Conservation (phyloP, 2,888 invertebrate genomes). For the Acrobasis repandana region DNA sequence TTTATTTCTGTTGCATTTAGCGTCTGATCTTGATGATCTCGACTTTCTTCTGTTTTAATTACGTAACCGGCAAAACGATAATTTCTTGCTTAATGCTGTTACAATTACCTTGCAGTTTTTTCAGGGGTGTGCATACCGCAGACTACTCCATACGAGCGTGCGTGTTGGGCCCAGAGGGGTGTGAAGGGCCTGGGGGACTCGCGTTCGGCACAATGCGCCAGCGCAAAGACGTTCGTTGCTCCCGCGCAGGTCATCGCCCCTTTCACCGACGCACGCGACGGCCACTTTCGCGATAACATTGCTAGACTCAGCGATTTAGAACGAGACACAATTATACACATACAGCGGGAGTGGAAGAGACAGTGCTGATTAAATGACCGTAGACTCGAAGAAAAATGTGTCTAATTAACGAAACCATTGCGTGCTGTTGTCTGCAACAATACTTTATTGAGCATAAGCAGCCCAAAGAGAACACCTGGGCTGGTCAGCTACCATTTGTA, state of each 20-base stretch:
- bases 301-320: conserved; percentile 51
- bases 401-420: conserved; percentile 46
- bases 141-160: conserved; percentile 43
- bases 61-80: not conserved
- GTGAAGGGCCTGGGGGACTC: conserved; percentile 41
- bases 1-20: conserved; percentile 25
- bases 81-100: not conserved
- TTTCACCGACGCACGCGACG: conserved; percentile 76
- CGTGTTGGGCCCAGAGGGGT: conserved; percentile 37
- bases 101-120: conserved; percentile 17
- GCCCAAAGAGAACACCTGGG: not conserved
- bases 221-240: conserved; percentile 82
- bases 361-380: conserved; percentile 36
- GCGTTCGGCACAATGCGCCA: conserved; percentile 60
- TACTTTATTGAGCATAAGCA: conserved; percentile 22
- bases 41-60: not conserved
- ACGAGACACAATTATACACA: conserved; percentile 37
- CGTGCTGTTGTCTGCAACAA: conserved; percentile 31
- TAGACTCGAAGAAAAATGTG: conserved; percentile 41
- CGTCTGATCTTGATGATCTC: not conserved
- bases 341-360: conserved; percentile 34
- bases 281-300: conserved; percentile 75
- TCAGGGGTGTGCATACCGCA: conserved; percentile 36
- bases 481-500: not conserved
- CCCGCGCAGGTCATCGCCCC: conserved; percentile 79